Conservation (phyloP, 2,888 invertebrate genomes). For the Dascillus cervinus region DNA sequence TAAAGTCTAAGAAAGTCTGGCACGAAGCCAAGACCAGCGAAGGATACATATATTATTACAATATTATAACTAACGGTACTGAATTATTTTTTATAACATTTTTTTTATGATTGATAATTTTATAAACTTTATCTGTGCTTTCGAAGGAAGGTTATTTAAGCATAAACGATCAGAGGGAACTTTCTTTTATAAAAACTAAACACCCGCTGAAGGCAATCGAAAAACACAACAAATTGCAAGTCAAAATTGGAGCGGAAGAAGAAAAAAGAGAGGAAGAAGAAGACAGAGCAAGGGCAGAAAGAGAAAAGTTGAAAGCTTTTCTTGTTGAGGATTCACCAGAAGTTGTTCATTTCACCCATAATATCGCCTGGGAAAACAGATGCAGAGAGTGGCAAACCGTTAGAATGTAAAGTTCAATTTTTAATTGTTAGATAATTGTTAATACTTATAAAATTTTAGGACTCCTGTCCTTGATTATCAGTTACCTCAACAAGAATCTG, state of each 20-base stretch:
- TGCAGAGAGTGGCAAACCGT: constrained; percentile 69
- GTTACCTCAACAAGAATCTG: constrained; percentile 50
- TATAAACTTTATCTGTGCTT: constrained; percentile 69
- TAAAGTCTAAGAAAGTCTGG: constrained; percentile 53
- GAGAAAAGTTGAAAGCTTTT: constrained; percentile 42
- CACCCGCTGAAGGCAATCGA: constrained; percentile 38
- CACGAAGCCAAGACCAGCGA: constrained; percentile 70
- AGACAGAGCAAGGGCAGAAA: constrained; percentile 45
- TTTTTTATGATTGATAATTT: constrained; percentile 5
- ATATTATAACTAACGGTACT: constrained; percentile 71
- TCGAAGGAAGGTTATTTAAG: constrained; percentile 67
- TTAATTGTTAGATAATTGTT: background rate
- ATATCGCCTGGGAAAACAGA: constrained; percentile 55
- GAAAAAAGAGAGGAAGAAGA: constrained; percentile 44
- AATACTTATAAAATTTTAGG: constrained; percentile 6
- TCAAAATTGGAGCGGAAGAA: constrained; percentile 21
- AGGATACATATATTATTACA: constrained; percentile 81
- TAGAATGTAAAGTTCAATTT: too few relatives aligned
- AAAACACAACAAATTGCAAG: constrained; percentile 23
- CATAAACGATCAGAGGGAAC: constrained; percentile 54
- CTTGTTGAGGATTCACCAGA: constrained; percentile 33
- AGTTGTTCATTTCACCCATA: constrained; percentile 43
- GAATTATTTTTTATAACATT: constrained; percentile 4
- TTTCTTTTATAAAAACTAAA: constrained; percentile 44
- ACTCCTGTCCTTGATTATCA: constrained; percentile 57